Base-by-base conservation (phyloP, 2,888 invertebrate species). In the Agrilus cyanescens region DNA sequence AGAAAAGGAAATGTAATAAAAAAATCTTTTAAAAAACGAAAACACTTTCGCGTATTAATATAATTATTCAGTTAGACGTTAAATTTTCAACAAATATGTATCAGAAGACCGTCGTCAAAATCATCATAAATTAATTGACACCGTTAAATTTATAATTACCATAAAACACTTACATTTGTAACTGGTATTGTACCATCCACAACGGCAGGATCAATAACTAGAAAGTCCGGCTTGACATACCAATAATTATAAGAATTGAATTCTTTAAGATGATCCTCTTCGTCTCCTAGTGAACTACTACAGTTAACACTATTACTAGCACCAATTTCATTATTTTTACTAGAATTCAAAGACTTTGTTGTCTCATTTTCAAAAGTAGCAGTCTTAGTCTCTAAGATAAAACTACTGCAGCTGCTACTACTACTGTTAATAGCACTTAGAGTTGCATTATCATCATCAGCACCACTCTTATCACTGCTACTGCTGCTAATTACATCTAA, bases 191-290 rank as follows among this genome's bases (percentile, higher is more conserved):
- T 57, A 13, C 57, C 60, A 44, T 64, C 54, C 43, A 68, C 58
- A 39, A 71, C 59, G 46, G 61, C 60, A 37, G 63, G 60, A 58
- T 73, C 71, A 47, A 72, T 56, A n/a, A 25, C 10, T 12, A 70
- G 68, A 54, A 68, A 58, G 41, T 70, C 70, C 10, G 73, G 73
- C 51, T 67, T 66, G 55, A 73, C 67, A 53, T 73, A 70, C 65
- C 74, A 75, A 62, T 71, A 75, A 55, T 72, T 70, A 58, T 72
- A 71, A 37, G 70, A 66, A 63, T 73, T 74, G 57, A 66, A 75
- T 51, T 68, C 62, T 47, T 66, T 65, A 47, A 66, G 61, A 52
- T 67, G 57, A 53, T 63, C 62, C 41, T 60, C 57, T 44, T 47
- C 47, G 40, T 60, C 40, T 58, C 54, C 46, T 52, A 43, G 48